Conservation (phyloP, 2,888 invertebrate genomes). For the Chymomyza amoena region DNA sequence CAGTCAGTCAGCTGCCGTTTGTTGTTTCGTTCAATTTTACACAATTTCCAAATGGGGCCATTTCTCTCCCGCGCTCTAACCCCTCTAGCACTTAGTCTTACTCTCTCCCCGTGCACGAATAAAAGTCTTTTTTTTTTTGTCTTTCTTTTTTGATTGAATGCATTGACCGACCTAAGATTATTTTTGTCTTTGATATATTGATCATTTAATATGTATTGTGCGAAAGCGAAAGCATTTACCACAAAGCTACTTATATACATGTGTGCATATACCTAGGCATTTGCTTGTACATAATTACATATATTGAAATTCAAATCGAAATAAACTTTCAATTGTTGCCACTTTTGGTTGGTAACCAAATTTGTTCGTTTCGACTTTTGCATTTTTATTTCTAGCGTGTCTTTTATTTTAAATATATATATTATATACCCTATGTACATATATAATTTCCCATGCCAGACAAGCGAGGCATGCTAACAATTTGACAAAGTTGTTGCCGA, state of each 20-base stretch:
- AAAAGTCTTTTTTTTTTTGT: neutral
- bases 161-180: slow-evolving; percentile 45
- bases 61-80: neutral
- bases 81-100: neutral
- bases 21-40: neutral
- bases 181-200: neutral
- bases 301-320: slow-evolving; percentile 65
- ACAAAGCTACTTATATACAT: neutral
- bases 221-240: slow-evolving; percentile 61
- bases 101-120: neutral
- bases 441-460: neutral
- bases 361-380: slow-evolving; percentile 28
- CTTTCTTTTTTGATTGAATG: slow-evolving; percentile 34
- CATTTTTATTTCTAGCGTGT: slow-evolving; percentile 25
- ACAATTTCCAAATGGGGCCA: neutral
- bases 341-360: slow-evolving; percentile 21
- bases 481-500: neutral
- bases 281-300: slow-evolving; percentile 7
- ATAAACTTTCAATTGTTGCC: slow-evolving; percentile 61
- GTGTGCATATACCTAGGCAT: neutral
- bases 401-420: neutral
- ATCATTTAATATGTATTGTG: slow-evolving; percentile 7
- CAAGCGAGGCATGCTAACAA: neutral
- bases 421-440: neutral
- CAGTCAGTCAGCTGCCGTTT: neutral